Base-by-base conservation (phyloP, 2,888 invertebrate genomes). In the Brachypalpus laphriformis region DNA sequence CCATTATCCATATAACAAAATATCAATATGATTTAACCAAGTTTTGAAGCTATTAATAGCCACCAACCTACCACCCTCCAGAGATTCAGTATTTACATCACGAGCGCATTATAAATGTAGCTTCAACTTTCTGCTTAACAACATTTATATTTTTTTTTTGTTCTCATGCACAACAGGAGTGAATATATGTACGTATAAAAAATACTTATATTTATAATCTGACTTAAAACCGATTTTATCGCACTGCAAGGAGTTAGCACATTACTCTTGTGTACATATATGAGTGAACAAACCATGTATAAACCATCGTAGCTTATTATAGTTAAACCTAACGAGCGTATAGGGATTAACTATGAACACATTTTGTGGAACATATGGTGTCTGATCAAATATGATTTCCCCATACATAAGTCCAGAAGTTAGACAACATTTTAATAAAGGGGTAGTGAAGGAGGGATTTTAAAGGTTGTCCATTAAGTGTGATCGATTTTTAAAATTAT, bases 31-130 rank as follows among this genome's bases (percentile, higher is more conserved):
- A 61, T 40, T 72, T 72, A 72, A 34, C 49, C 11, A 61, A 40
- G 14, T 61, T 72, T 61, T 51, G 40, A 51, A 49, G 72, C 72
- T 61, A 51, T 72, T 61, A 61, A 40, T 31, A 51, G 18, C 37
- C 59, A 7, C 49, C 37, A 34, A 7, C 34, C 3, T 5, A 34
- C 34, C 9, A 20, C 49, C 61, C 71, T 49, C 20, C 3, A 28
- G 61, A 42, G 61, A 61, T 61, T 40, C 28, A 40, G 28, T 31
- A 45, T 63, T 34, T 42, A 42, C 16, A 20, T 16, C 25, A 45
- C 16, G 37, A 65, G 28, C 20, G 56, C 54, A 56, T 56, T 37
- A 65, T 56, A 65, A 75, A 75, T 75, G 65, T 8, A 75, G 9
- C 56, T 47, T 75, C 56, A 65, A 37, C 75, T 34, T 75, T 65